These are phyloP conservation scores for Matsumurasca onukii DNA, from an alignment of 1,140 invertebrate species.

Conservation along the genomic window DNA sequence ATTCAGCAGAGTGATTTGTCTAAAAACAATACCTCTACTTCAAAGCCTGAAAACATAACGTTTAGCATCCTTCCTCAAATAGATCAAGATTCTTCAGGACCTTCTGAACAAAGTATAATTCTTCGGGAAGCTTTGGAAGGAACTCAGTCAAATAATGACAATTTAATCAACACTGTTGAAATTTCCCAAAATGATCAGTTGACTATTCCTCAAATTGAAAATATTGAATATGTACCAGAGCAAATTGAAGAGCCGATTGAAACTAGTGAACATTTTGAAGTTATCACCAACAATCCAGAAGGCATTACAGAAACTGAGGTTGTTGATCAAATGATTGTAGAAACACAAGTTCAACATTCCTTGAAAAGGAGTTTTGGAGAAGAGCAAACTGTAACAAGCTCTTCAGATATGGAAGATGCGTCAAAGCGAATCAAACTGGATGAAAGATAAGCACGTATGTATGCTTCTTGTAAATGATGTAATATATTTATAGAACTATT, in stretches of 20 bases:
- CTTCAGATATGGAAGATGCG: conserved; percentile 2
- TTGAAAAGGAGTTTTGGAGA: conserved; percentile 22
- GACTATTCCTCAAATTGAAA: neutral
- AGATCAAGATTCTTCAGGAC: neutral
- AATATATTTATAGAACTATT: neutral
- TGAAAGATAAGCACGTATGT: conserved; percentile 7
- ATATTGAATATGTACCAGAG: neutral
- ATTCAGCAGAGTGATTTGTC: too few relatives aligned
- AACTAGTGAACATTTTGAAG: too few relatives aligned
- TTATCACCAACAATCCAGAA: too few relatives aligned
- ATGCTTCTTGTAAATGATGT: neutral
- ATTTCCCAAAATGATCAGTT: neutral
- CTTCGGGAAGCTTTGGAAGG: conserved; percentile 9
- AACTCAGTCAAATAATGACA: conserved; percentile 6
- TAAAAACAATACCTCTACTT: too few relatives aligned
- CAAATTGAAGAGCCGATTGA: neutral
- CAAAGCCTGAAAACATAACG: neutral
- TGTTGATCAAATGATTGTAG: too few relatives aligned
- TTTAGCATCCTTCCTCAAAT: neutral
- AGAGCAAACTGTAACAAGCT: conserved; percentile 7
- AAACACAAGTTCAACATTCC: conserved; percentile 10
- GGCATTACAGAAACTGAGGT: too few relatives aligned
- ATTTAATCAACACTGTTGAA: conserved; percentile 1
- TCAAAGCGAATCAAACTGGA: conserved; percentile 5
- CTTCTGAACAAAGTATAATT: neutral